Conservation (phyloP, 2,888 invertebrate genomes). For the Epirrhoe alternata region DNA sequence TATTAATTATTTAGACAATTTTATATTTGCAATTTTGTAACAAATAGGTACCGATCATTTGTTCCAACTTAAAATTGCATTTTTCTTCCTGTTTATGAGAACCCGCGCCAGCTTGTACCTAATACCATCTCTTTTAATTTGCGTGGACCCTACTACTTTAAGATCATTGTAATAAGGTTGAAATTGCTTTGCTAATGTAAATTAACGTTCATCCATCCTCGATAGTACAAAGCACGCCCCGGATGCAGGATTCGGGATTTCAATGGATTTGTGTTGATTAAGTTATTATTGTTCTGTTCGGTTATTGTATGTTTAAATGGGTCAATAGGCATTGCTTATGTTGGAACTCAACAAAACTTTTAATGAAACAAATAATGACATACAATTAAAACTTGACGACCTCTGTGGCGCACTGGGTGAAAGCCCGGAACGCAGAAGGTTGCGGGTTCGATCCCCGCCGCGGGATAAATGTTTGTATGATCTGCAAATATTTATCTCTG, state of each 20-base stretch:
- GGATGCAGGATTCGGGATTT: slow-evolving; percentile 53
- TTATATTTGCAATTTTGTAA: too few species aligned
- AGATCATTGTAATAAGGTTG: slow-evolving; percentile 45
- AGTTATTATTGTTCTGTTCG: slow-evolving; percentile 55
- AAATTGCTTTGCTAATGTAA: slow-evolving; percentile 55
- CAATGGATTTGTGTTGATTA: slow-evolving; percentile 61
- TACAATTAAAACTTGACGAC: neutral
- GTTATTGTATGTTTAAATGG: slow-evolving; percentile 36
- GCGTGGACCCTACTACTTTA: slow-evolving; percentile 17
- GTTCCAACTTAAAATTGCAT: neutral
- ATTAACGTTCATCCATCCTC: slow-evolving; percentile 65
- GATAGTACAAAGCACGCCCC: slow-evolving; percentile 62
- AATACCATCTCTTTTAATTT: slow-evolving; percentile 29
- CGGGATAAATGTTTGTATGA: too few species aligned
- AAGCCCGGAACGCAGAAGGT: too few species aligned
- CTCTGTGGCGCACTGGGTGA: too few species aligned
- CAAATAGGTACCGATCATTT: too few species aligned
- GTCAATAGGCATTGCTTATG: slow-evolving; percentile 20
- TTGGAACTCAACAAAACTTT: neutral
- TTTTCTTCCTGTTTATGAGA: slow-evolving; percentile 1
- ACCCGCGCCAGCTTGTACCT: slow-evolving; percentile 18
- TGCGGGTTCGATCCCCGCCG: too few species aligned
- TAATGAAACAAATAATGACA: neutral
- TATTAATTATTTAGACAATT: too few species aligned
- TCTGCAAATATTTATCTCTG: too few species aligned